Evolutionary conservation across 2,113 vertebrate genomes (phyloP), one percentile per base, ranked within the genome.

Genomic region (Atrichornis clamosus): DNA sequence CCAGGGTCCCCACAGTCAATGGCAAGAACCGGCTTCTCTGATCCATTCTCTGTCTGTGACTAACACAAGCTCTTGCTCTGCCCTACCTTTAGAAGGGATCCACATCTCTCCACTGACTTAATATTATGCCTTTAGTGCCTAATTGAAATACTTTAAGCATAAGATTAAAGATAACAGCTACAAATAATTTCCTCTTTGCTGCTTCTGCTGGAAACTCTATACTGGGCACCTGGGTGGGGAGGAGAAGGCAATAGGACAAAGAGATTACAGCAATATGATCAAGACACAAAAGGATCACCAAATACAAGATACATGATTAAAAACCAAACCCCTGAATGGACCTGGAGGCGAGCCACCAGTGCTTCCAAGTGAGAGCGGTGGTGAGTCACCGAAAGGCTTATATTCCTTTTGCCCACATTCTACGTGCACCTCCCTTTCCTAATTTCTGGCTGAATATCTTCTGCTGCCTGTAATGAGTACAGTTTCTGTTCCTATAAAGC

Each of bases 391-490:
- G 0, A 72, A 90, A 79, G 46, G 70, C 53, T 84, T 59, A 24
- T 58, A 82, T 50, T 91, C 49, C 65, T 53, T 53, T 84, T 76
- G 62, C 84, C 87, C 65, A 82, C 84, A 37, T 53, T 64, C 53
- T 50, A 13, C 0, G 0, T 35, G 49, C 49, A 83, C 49, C 37
- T 83, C 79, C 76, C 58, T 81, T 81, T 72, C 41, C 15, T 64
- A 56, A 84, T 89, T 95, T 56, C 89, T 95, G 64, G 63, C 69
- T 90, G 86, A 88, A 70, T 75, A 69, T 79, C 75, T 87, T 15
- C 77, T 82, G 69, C 78, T 87, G 73, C 84, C 77, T 89, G 19
- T 59, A 93, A 91, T 37, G 55, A 91, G 60, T 28, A 56, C 55
- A 55, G n/a, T 67, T 83, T 78, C 90, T 76, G 68, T 59, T 93